Base-by-base conservation (phyloP, 1,140 invertebrate species). In the Procambarus virginalis region DNA sequence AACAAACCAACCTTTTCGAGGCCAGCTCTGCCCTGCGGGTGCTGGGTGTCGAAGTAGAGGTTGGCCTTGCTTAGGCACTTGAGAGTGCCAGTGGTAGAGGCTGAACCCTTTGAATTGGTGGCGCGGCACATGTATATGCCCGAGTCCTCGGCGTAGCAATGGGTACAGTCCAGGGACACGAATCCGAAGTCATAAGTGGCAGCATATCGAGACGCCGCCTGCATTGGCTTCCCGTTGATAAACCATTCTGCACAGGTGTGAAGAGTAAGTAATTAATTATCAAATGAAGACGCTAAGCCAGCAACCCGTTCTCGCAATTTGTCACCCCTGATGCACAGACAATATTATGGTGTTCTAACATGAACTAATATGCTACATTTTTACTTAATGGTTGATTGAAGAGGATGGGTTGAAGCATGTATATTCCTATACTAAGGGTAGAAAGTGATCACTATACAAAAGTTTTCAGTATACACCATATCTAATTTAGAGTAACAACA, bases 41-140 rank as follows among this genome's bases (percentile, higher is more conserved):
- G 97, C 94, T 98, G 97, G 2, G 97, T 98, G 93, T 97, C 97
- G 82, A 91, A 87, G 78, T 89, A 92, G 76, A 92, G 84, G 70
- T 92, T 92, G 49, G 91, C 91, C 89, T 92, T 92, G 86, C 91
- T 92, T 75, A 91, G n/a, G 49, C 91, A 92, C 89, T 93, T 97
- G 0, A 98, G 94, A 0, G 97, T 97, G 76, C 97, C 97, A 17
- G 97, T 97, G 17, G 97, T 98, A 86, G 97, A 96, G n/a, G 97
- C 97, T 3, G 96, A 96, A 49, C 97, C 97, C 93, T 97, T 98
- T 86, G 95, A 97, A 93, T 99, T 99, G 2, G 96, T 98, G 46
- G 98, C 98, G 94, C 97, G 97, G 92, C 97, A 98, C 70, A 97
- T 98, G 92, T 99, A 98, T 76, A 98, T 95, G 58, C 97, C 98